Conservation (phyloP, 2,113 vertebrate species). For the Megaceryle maxima region DNA sequence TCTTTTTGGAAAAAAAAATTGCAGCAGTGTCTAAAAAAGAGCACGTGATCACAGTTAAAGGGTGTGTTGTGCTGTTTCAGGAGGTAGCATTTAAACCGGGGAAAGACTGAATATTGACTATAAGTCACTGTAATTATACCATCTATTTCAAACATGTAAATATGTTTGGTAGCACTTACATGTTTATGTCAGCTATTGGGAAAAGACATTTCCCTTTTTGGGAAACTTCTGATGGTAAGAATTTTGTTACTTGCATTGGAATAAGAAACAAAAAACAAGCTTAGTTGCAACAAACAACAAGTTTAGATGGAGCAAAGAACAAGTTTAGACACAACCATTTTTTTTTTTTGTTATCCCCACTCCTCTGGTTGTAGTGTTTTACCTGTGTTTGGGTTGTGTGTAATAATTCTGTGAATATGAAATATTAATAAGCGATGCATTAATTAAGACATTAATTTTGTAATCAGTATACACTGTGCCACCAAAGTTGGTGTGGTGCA, state of each 20-base stretch:
- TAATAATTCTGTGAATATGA: not conserved
- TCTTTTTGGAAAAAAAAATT: constrained; percentile 1
- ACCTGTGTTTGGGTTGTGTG: not conserved
- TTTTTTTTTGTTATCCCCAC: not conserved
- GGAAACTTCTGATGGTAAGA: constrained; percentile 12
- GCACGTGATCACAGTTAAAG: constrained; percentile 51
- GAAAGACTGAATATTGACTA: constrained; percentile 50
- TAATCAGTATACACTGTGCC: not conserved
- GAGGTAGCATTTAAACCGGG: constrained; percentile 50
- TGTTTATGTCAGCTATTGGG: constrained; percentile 58
- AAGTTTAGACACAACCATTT: not conserved
- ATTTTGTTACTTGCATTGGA: constrained; percentile 17
- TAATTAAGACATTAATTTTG: not conserved
- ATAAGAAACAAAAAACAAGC: not conserved
- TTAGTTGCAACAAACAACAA: not conserved
- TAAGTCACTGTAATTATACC: constrained; percentile 64
- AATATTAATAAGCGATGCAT: not conserved
- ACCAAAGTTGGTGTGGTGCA: not conserved
- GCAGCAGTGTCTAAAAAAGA: constrained; percentile 31
- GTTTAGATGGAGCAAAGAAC: not conserved
- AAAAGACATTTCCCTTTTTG: constrained; percentile 35
- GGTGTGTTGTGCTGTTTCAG: constrained; percentile 40
- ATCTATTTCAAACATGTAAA: constrained; percentile 67
- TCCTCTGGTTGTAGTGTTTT: not conserved
- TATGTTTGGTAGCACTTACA: constrained; percentile 55